These are phyloP conservation scores for Drosophila bipectinata DNA, from an alignment of 1,140 invertebrate species.

Conservation along the genomic window DNA sequence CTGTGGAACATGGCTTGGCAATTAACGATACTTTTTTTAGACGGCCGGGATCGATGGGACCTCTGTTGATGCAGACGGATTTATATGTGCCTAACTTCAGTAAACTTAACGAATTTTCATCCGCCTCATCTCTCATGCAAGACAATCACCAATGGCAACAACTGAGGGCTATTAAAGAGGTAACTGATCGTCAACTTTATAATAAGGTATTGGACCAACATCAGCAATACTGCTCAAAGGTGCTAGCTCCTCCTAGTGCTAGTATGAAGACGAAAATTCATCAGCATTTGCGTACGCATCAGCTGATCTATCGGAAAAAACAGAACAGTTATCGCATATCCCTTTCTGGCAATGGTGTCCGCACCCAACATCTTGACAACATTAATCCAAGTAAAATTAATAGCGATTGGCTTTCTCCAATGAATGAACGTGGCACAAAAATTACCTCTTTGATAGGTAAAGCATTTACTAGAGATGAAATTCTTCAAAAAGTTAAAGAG, in stretches of 20 bases:
- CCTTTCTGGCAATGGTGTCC: too few relatives aligned
- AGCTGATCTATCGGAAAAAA: too few relatives aligned
- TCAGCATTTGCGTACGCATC: conserved; percentile 63
- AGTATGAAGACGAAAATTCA: conserved; percentile 70
- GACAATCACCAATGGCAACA: conserved; percentile 71
- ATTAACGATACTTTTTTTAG: too few relatives aligned
- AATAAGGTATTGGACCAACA: conserved; percentile 63
- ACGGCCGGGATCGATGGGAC: conserved; percentile 58
- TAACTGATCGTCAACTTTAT: conserved; percentile 75
- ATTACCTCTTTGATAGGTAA: conserved; percentile 62
- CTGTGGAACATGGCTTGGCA: background rate
- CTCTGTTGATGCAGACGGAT: background rate
- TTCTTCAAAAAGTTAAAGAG: conserved; percentile 80
- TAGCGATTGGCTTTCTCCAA: conserved; percentile 50
- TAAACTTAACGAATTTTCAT: background rate
- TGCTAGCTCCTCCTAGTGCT: conserved; percentile 11
- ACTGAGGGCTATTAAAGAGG: conserved; percentile 73
- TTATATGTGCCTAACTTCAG: background rate
- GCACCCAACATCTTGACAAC: too few relatives aligned
- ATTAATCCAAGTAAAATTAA: conserved; percentile 45
- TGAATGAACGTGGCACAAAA: conserved; percentile 58
- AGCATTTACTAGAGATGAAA: conserved; percentile 76
- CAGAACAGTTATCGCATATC: too few relatives aligned
- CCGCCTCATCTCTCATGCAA: conserved; percentile 38
- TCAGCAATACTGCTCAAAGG: conserved; percentile 38